Conservation (phyloP, 2,888 invertebrate species). For the Acleris emargana region DNA sequence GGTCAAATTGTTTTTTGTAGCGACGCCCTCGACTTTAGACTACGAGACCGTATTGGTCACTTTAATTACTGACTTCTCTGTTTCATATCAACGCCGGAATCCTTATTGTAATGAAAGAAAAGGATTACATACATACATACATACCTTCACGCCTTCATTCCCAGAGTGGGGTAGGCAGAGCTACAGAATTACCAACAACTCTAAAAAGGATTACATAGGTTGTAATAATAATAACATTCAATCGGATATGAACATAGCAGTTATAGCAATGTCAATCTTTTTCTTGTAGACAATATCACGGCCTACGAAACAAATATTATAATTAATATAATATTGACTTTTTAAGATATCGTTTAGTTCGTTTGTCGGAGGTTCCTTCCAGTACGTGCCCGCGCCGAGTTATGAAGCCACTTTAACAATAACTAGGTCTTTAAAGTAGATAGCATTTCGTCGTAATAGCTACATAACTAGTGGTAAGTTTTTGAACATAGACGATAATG, state of each 20-base stretch:
- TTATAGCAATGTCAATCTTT: conserved; percentile 28
- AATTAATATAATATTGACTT: conserved; percentile 19
- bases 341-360: conserved; percentile 25
- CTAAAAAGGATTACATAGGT: conserved; percentile 6
- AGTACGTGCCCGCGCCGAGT: conserved; percentile 16
- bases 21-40: conserved; percentile 9
- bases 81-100: no score
- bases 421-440: conserved; percentile 58
- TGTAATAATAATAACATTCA: conserved; percentile 13
- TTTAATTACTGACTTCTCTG: not conserved
- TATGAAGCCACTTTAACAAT: conserved; percentile 50
- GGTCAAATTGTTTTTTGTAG: conserved; percentile 16
- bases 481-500: conserved; percentile 52
- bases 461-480: conserved; percentile 64
- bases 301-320: conserved; percentile 55
- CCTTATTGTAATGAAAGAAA: not conserved
- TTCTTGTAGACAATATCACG: conserved; percentile 64
- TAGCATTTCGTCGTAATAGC: conserved; percentile 54
- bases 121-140: conserved; percentile 1
- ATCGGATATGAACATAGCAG: not conserved
- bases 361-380: conserved; percentile 22
- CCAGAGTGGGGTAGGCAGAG: no score
- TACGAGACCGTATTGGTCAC: conserved; percentile 8
- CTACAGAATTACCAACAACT: no score
- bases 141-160: no score